Evolutionary conservation across 2,888 invertebrate species (phyloP).

Genomic region (Leptopterna dolabrata): DNA sequence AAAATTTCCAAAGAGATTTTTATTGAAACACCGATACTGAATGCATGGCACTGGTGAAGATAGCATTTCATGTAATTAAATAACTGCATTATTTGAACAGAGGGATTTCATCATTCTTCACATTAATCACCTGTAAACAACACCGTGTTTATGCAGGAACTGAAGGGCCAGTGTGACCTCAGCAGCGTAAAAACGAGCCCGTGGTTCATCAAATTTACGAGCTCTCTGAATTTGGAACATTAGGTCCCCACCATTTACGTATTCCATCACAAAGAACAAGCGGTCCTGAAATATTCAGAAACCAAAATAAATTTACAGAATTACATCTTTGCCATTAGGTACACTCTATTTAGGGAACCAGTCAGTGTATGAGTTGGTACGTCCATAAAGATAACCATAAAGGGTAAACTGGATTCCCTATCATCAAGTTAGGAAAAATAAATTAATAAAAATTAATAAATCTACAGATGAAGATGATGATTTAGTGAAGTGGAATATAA

Average conservation of each 20-base stretch:
- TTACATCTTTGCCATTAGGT: neutral
- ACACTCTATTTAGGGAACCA: no score
- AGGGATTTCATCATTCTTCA: no score
- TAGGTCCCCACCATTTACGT: conserved; percentile 97
- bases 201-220: conserved; percentile 95
- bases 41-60: neutral
- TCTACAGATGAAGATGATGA: no score
- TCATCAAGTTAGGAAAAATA: no score
- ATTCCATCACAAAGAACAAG: conserved; percentile 99
- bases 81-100: no score
- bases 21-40: neutral
- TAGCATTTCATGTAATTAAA: no score
- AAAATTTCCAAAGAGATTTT: conserved; percentile 57
- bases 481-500: no score
- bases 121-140: conserved; percentile 81
- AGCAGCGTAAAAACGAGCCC: conserved; percentile 97
- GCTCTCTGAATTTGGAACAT: conserved; percentile 99
- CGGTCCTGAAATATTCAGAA: conserved; percentile 73
- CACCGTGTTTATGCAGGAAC: conserved; percentile 96
- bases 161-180: conserved; percentile 97
- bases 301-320: no score
- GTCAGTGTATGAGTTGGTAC: no score
- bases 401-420: no score
- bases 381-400: no score
- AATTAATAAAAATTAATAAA: no score